A percentile compares a stretch with the other conserved stretches of the same genome.
phyloP scores from a whole-genome alignment of 2,797 vertebrate genomes.

The Vespertilio murinus region DNA sequence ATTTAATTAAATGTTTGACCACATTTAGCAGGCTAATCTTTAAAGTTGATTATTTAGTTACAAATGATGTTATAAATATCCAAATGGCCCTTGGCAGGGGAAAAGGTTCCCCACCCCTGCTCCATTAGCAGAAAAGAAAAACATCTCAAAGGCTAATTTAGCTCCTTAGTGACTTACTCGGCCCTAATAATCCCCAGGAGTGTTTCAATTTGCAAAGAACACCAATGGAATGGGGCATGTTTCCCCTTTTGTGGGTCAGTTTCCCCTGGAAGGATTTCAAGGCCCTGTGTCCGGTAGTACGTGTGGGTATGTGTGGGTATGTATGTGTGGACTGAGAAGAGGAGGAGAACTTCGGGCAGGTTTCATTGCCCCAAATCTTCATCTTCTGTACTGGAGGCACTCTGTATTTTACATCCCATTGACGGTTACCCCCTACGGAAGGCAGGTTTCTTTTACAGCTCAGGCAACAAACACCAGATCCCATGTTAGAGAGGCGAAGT shows the following conservation, averaged over 20 bases:
- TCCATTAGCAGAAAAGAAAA: neutral
- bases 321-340: neutral
- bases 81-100: too few species aligned
- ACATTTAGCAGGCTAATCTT: too few species aligned
- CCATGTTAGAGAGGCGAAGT: neutral
- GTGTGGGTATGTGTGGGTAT: neutral
- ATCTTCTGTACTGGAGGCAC: neutral
- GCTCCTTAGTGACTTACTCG: neutral
- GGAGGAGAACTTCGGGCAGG: neutral
- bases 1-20: too few species aligned
- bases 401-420: neutral
- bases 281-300: neutral
- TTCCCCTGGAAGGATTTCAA: neutral
- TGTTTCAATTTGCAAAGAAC: slow-evolving; percentile 12
- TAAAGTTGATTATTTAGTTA: too few species aligned
- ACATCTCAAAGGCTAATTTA: neutral
- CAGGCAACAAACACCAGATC: neutral
- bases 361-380: neutral
- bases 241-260: neutral
- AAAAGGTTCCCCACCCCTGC: too few species aligned
- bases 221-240: neutral
- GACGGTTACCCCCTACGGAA: neutral
- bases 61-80: too few species aligned
- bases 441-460: neutral
- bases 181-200: neutral